Base-by-base conservation (phyloP, 1,140 invertebrate species). In the Drosophila pseudoananassae region DNA sequence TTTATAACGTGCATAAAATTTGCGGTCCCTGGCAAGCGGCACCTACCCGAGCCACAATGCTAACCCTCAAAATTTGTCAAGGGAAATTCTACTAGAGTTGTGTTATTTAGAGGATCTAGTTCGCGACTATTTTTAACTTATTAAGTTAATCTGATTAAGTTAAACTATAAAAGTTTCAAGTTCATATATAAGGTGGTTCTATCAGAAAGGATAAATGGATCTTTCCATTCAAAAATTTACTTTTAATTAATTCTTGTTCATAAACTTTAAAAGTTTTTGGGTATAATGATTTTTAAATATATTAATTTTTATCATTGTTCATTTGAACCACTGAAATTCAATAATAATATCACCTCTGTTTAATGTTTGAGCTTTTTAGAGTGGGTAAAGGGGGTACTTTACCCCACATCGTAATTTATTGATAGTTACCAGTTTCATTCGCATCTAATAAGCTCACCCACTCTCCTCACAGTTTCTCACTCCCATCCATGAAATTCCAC, bases 1-100 rank as follows among this genome's bases (percentile, higher is more conserved):
- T 85, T 85, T 85, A 85, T 85, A 85, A 85, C 82, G 78, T 85
- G 82, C 82, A 85, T 85, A 85, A 87, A 82, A 85, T 85, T 85
- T 85, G 82, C 58, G 75, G 69, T 82, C 51, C 49, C 75, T 72
- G 82, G 56, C 61, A 74, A 61, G 73, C 82, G 82, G 77, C 78
- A 85, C 82, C 78, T 82, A 82, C 7, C 50, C 29, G 4, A 10
- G n/a, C 49, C 63, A 63, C 74, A 82, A 78, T 54, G 61, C 25
- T 53, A 53, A 45, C 33, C 50, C 65, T 63, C 29, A 69, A 69
- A 68, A 69, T 69, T 69, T 69, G 61, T 68, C 63, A 69, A 31
- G n/a, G 25, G 43, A 20, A 46, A 14, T 38, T 56, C 8, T 2
- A n/a, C 15, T 23, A 29, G 65, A 69, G 31, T 1, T 69, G 63